phyloP scores from a whole-genome alignment of 2,113 vertebrate species.

The Oryzias melastigma region DNA sequence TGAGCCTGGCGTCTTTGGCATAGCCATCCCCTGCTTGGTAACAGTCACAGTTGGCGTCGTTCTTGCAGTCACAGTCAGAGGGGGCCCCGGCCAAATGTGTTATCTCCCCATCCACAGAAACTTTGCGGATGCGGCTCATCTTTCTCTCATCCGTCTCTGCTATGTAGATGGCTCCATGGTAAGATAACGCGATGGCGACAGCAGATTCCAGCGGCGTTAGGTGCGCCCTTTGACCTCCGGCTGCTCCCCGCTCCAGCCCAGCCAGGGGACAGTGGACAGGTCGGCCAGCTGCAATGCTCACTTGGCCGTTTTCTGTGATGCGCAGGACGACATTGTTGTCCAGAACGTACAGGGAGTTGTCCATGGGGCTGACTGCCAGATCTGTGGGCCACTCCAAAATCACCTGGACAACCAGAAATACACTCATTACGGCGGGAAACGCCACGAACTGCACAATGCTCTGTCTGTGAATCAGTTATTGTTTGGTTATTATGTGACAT shows the following conservation, averaged over 20 bases:
- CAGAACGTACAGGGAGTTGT: slow-evolving; percentile 94
- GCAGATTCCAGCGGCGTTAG: slow-evolving; percentile 91
- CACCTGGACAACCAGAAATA: slow-evolving; percentile 77
- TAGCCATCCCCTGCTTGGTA: slow-evolving; percentile 95
- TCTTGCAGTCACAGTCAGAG: slow-evolving; percentile 96
- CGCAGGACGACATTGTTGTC: slow-evolving; percentile 95
- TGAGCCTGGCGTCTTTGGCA: slow-evolving; percentile 95
- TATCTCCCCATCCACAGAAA: slow-evolving; percentile 95
- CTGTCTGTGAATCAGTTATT: background rate
- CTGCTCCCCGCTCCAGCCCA: slow-evolving; percentile 78
- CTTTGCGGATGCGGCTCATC: slow-evolving; percentile 91
- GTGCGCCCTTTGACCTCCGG: slow-evolving; percentile 83
- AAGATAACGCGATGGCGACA: slow-evolving; percentile 89
- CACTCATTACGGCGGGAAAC: background rate
- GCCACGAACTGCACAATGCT: background rate
- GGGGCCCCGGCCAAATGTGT: slow-evolving; percentile 88
- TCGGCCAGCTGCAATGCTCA: slow-evolving; percentile 90
- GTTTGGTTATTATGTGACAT: no score
- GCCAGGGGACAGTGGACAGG: slow-evolving; percentile 93
- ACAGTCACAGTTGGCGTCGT: slow-evolving; percentile 96
- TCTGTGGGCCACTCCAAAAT: slow-evolving; percentile 98
- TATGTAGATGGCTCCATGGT: slow-evolving; percentile 90
- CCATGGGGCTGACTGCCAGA: slow-evolving; percentile 94
- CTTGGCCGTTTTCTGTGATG: slow-evolving; percentile 93
- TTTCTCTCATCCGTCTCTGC: slow-evolving; percentile 95